Percentiles rank a stretch among this genome's conserved stretches.
phyloP scores from a whole-genome alignment of 2,113 vertebrate genomes.

The Cettia cetti region DNA sequence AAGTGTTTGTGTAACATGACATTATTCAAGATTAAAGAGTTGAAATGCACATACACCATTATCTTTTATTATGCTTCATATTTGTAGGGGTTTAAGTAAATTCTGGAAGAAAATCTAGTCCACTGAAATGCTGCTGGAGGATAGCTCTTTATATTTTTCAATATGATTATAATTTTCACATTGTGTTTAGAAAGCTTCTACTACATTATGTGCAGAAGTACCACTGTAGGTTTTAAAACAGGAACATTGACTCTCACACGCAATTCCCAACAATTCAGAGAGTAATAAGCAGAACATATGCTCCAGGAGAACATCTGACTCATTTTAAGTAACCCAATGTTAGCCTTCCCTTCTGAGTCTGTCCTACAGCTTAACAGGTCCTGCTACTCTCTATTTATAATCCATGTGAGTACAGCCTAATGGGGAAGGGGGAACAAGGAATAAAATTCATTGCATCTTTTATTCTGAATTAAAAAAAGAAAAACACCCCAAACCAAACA shows the following conservation, averaged over 20 bases:
- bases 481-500: neutral
- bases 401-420: neutral
- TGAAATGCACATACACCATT: neutral
- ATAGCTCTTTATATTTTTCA: neutral
- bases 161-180: neutral
- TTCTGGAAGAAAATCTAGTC: neutral
- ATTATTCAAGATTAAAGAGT: neutral
- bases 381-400: neutral
- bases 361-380: neutral
- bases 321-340: neutral
- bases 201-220: neutral
- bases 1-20: neutral
- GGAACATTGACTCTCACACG: accelerated
- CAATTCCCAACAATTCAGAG: neutral
- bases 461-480: neutral
- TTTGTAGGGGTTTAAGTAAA: neutral
- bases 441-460: neutral
- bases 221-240: neutral
- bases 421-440: neutral
- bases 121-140: neutral
- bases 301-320: neutral
- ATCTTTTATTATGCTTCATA: neutral
- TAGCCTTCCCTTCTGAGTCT: neutral
- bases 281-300: neutral
- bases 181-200: neutral